A percentile compares a stretch with the other conserved stretches of the same genome.
Conservation (phyloP, 2,888 invertebrate genomes). For the Limenitis camilla region DNA sequence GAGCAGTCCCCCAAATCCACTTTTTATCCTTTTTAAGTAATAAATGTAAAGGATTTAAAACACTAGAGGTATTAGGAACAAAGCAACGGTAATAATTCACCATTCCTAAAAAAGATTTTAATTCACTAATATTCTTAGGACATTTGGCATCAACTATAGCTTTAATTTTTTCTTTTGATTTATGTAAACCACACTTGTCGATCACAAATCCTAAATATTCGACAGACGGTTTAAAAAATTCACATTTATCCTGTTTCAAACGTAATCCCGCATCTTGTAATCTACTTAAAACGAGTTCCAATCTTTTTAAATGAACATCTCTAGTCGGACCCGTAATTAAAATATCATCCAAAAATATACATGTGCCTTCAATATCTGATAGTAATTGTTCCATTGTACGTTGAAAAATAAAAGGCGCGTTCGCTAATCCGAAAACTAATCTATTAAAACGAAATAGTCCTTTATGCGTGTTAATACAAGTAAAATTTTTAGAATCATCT, state of each 20-base stretch:
- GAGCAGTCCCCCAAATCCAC: slow-evolving; percentile 7
- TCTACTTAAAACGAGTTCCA: neutral
- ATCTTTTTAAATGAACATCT: no score
- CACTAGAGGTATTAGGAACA: slow-evolving; percentile 13
- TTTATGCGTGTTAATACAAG: slow-evolving; percentile 18
- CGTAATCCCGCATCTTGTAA: neutral
- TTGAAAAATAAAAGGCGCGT: neutral
- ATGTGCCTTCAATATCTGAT: slow-evolving; percentile 1
- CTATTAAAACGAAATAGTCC: slow-evolving; percentile 15
- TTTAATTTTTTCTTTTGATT: slow-evolving; percentile 18
- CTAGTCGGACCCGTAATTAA: no score
- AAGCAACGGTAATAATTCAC: slow-evolving; percentile 22
- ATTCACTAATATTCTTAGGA: slow-evolving; percentile 13
- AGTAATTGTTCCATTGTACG: neutral
- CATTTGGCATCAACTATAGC: slow-evolving; percentile 6
- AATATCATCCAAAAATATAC: slow-evolving; percentile 15
- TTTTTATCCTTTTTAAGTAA: slow-evolving; percentile 15
- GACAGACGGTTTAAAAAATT: neutral
- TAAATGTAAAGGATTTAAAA: slow-evolving; percentile 15
- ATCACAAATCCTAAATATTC: neutral
- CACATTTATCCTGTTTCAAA: neutral
- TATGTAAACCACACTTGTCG: slow-evolving; percentile 16
- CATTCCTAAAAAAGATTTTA: slow-evolving; percentile 23
- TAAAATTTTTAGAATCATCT: neutral
- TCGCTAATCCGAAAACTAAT: slow-evolving; percentile 14